These are phyloP conservation scores for Rhea pennata DNA, from an alignment of 2,113 vertebrate species.

Conservation along the genomic window DNA sequence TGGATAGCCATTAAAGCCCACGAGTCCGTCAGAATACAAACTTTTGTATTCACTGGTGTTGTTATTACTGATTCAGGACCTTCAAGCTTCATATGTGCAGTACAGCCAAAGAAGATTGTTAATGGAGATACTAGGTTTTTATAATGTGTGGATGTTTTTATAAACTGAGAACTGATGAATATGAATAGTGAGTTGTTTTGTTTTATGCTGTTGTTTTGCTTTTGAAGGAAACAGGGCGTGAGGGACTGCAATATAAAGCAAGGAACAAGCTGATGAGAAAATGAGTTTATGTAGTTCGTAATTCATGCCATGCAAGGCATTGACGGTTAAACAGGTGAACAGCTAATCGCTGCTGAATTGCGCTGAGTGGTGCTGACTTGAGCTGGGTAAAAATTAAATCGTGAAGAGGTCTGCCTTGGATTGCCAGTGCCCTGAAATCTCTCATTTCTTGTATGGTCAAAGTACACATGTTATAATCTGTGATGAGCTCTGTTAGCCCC, in stretches of 20 bases:
- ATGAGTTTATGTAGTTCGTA: background rate
- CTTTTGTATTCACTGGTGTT: background rate
- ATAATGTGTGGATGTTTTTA: background rate
- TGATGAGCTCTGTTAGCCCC: background rate
- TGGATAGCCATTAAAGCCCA: background rate
- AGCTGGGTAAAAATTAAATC: background rate
- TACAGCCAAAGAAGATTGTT: background rate
- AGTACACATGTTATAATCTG: background rate
- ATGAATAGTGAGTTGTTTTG: background rate
- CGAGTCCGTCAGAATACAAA: fast-evolving
- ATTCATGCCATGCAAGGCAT: background rate
- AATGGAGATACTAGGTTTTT: background rate
- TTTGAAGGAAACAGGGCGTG: background rate
- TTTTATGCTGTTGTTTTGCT: background rate
- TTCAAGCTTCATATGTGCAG: background rate
- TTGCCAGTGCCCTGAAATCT: background rate
- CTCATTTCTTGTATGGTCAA: background rate
- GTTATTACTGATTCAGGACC: background rate
- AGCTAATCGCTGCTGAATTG: background rate
- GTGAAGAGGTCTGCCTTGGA: background rate
- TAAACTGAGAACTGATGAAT: background rate
- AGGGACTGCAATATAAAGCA: background rate
- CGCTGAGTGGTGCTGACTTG: background rate
- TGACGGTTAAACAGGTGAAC: background rate
- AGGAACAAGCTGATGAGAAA: background rate